Evolutionary conservation across 2,797 vertebrate species (phyloP), one percentile per base, ranked within the genome.

Genomic region (Lepus oiostolus): DNA sequence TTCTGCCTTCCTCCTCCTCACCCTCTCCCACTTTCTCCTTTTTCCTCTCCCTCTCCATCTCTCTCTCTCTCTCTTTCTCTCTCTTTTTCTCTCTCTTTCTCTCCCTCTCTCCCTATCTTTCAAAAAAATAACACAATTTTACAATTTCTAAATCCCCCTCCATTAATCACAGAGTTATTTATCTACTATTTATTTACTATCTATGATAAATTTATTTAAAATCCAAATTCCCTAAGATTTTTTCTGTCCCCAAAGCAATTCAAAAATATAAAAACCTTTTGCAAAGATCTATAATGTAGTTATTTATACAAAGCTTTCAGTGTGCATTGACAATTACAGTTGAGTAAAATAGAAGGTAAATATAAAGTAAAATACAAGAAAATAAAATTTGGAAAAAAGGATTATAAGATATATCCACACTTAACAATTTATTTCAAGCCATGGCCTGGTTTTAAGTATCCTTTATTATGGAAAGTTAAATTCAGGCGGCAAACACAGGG

Each of bases 401-500:
- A 63, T n/a, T 81, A 80, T 85, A 67, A 63, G n/a, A 84, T 75
- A 4, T 63, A 90, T 8, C 22, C 76, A 80, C 4, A 54, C 22
- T 88, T 65, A 83, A 30, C 12, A 21, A 65, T 95, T 96, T 94
- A 58, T 93, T 96, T 75, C n/a, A 93, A 91, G 35, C 13, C 52
- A n/a, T 17, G 21, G 12, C 71, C 63, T 90, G 54, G 12, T 77
- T 90, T 79, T 85, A 79, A 88, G 13, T 6, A 65, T 35, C 62
- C 68, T 84, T 77, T 84, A 42, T 9, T 74, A 75, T 24, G 17
- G 80, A 96, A 80, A 88, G 17, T 21, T 50, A 90, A 95, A 83
- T 2, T 42, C 35, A 90, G 32, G 30, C 38, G 52, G 22, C 32
- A 84, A 12, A 70, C 35, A 17, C 32, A 70, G 70, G 7, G 9